Conservation (phyloP, 1,140 invertebrate species). For the Caenorhabditis inopinata region DNA sequence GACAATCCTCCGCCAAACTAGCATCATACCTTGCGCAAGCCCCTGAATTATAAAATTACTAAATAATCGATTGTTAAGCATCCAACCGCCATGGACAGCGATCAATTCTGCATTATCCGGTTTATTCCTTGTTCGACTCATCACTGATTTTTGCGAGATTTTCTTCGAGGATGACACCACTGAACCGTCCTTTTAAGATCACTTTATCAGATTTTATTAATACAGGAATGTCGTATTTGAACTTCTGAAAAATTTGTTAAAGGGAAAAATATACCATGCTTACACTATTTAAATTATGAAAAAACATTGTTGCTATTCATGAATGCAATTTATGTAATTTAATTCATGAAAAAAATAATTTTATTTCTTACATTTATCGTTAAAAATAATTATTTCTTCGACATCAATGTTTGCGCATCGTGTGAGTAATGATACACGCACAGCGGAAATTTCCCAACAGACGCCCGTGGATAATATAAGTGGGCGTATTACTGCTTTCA, state of each 20-base stretch:
- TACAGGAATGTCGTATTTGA: slow-evolving; percentile 18
- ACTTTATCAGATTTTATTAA: neutral
- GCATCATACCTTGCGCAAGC: neutral
- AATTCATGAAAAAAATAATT: no score
- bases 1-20: neutral
- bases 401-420: no score
- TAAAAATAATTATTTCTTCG: no score
- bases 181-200: neutral
- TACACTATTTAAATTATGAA: no score
- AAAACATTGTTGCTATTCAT: no score
- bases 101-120: neutral
- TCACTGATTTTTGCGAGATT: neutral
- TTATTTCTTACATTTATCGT: no score
- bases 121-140: neutral
- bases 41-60: neutral
- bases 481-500: no score
- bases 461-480: no score
- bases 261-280: no score
- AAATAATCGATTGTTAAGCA: neutral
- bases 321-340: no score
- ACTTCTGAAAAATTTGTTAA: slow-evolving; percentile 1
- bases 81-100: neutral
- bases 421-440: no score
- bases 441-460: no score
- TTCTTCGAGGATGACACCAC: neutral